These are phyloP conservation scores for Triops longicaudatus DNA, from an alignment of 1,140 invertebrate genomes.

Conservation along the genomic window DNA sequence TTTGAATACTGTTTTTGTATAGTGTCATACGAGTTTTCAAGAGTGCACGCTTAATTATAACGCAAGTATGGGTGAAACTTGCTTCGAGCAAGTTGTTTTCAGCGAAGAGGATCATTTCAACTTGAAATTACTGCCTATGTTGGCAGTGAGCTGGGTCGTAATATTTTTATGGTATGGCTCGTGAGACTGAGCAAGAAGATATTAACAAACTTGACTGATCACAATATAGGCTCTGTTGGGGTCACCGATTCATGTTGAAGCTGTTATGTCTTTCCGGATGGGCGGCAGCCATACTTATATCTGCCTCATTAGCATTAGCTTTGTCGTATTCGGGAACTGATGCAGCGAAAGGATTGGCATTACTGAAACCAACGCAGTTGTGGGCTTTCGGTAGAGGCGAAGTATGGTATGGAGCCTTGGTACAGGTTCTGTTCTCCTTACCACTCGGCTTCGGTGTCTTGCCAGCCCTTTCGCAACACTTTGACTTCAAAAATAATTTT, in stretches of 20 bases:
- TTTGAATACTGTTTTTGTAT: background rate
- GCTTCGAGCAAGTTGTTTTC: constrained; percentile 23
- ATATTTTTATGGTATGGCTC: constrained; percentile 21
- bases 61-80: constrained; percentile 11
- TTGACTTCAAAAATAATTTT: constrained; percentile 11
- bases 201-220: background rate
- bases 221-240: constrained; percentile 17
- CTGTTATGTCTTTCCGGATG: constrained; percentile 19
- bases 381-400: constrained; percentile 26
- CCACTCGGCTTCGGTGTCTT: constrained; percentile 20
- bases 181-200: background rate
- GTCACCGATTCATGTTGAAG: constrained; percentile 19
- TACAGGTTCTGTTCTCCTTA: constrained; percentile 26
- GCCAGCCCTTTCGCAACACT: background rate
- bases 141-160: constrained; percentile 18
- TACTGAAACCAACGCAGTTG: constrained; percentile 17
- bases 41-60: background rate
- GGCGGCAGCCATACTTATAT: constrained; percentile 17
- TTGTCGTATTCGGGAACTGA: constrained; percentile 11
- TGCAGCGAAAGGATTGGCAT: constrained; percentile 14
- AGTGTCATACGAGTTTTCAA: constrained; percentile 16
- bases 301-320: constrained; percentile 21
- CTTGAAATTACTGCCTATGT: constrained; percentile 24
- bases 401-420: constrained; percentile 27
- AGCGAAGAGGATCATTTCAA: constrained; percentile 13